Evolutionary conservation across 2,888 invertebrate species (phyloP).

Genomic region (Anodontia alba): DNA sequence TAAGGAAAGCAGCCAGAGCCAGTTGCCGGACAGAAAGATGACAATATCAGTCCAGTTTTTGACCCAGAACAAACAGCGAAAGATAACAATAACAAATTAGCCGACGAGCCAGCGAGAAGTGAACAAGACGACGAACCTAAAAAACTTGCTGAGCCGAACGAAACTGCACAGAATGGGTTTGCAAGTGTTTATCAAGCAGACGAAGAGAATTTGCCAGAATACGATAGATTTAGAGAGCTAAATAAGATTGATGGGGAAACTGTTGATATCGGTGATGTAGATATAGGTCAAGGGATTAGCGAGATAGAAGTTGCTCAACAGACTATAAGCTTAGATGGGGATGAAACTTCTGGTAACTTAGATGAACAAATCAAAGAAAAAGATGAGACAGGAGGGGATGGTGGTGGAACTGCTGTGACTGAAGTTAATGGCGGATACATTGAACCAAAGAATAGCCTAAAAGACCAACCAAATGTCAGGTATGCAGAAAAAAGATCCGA

Average conservation of each 20-base stretch:
- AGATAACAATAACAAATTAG: neutral
- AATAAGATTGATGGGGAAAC: neutral
- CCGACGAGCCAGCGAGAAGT: neutral
- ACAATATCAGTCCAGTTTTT: neutral
- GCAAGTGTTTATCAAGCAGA: slow-evolving; percentile 1
- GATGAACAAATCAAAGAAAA: neutral
- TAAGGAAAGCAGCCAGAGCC: neutral
- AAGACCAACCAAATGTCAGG: slow-evolving; percentile 12
- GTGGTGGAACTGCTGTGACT: neutral
- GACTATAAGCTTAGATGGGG: slow-evolving; percentile 27
- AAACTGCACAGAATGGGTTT: neutral
- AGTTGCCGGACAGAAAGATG: neutral
- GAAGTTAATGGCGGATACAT: neutral
- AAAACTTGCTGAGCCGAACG: neutral
- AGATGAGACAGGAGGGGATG: neutral
- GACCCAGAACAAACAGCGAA: neutral
- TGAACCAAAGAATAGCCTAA: neutral
- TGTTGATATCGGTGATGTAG: slow-evolving; percentile 20
- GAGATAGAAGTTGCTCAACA: slow-evolving; percentile 39
- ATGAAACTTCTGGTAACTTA: neutral
- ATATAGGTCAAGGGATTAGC: slow-evolving; percentile 39
- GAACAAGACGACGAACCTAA: neutral
- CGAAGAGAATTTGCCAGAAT: neutral
- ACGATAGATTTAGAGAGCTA: neutral
- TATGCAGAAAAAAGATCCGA: neutral